phyloP scores from a whole-genome alignment of 2,113 vertebrate species.

The Delphinus delphis region DNA sequence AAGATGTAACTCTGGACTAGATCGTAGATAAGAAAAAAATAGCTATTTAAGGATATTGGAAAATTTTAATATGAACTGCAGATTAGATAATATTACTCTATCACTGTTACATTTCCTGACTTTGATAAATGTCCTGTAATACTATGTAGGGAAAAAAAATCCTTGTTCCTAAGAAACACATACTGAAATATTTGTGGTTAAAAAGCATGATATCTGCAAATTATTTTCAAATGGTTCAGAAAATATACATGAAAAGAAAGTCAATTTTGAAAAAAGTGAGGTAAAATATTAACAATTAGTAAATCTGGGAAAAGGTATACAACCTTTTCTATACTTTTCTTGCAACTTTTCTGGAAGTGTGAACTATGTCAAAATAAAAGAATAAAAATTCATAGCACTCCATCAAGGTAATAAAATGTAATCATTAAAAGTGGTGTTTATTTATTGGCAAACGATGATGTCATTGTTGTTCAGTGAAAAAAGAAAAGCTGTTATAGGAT shows the following conservation, averaged over 20 bases:
- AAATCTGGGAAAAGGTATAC: neutral
- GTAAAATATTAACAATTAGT: conserved; percentile 26
- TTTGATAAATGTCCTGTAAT: neutral
- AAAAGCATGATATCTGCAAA: neutral
- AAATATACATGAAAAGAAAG: neutral
- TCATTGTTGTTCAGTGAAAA: neutral
- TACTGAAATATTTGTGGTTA: neutral
- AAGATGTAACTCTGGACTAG: conserved; percentile 18
- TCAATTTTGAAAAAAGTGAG: neutral
- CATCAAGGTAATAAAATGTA: neutral
- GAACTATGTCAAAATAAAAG: neutral
- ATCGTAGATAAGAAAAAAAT: conserved; percentile 19
- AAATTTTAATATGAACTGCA: neutral
- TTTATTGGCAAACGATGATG: neutral
- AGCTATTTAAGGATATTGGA: neutral
- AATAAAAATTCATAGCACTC: neutral
- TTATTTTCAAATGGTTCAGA: conserved; percentile 5
- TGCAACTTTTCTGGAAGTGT: neutral
- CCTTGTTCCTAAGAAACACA: neutral
- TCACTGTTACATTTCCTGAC: neutral
- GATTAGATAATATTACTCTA: neutral
- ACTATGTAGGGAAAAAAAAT: neutral
- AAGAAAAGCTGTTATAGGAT: neutral
- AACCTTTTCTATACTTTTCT: neutral
- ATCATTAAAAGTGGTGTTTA: conserved; percentile 21